A percentile compares a stretch with the other conserved stretches of the same genome.
phyloP scores from a whole-genome alignment of 2,797 vertebrate genomes.

The Gambusia yucatana region DNA sequence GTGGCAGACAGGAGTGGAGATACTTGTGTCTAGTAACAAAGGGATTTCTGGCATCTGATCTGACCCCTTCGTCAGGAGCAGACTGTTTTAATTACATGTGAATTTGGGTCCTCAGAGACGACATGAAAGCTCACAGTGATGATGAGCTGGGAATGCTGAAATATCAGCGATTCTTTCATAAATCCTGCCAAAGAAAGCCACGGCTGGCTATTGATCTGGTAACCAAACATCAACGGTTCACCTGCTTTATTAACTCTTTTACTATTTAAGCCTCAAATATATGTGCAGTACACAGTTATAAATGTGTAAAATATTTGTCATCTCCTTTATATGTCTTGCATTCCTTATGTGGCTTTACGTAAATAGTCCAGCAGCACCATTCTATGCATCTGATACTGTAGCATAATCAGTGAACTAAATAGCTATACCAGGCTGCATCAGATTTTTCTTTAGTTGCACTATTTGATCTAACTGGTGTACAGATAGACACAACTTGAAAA shows the following conservation, averaged over 20 bases:
- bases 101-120: slow-evolving; percentile 37
- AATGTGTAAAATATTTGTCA: neutral
- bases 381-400: neutral
- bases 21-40: slow-evolving; percentile 64
- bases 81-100: slow-evolving; percentile 72
- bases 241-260: slow-evolving; percentile 50
- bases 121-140: slow-evolving; percentile 19
- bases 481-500: neutral
- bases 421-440: neutral
- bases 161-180: slow-evolving; percentile 35
- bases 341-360: neutral
- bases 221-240: slow-evolving; percentile 20
- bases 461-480: neutral
- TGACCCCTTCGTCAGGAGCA: slow-evolving; percentile 52
- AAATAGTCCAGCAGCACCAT: neutral
- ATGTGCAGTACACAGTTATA: slow-evolving; percentile 28
- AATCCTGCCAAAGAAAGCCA: slow-evolving; percentile 26
- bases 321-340: neutral
- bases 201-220: slow-evolving; percentile 46
- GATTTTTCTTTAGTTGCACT: neutral
- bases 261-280: slow-evolving; percentile 40
- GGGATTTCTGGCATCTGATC: slow-evolving; percentile 42
- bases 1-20: slow-evolving; percentile 50
- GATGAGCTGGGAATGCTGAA: slow-evolving; percentile 50
- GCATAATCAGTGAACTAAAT: neutral